Percentiles rank a stretch among this genome's conserved stretches.
Evolutionary conservation across 1,140 invertebrate species (phyloP).

Genomic region (Thaumatotibia leucotreta): DNA sequence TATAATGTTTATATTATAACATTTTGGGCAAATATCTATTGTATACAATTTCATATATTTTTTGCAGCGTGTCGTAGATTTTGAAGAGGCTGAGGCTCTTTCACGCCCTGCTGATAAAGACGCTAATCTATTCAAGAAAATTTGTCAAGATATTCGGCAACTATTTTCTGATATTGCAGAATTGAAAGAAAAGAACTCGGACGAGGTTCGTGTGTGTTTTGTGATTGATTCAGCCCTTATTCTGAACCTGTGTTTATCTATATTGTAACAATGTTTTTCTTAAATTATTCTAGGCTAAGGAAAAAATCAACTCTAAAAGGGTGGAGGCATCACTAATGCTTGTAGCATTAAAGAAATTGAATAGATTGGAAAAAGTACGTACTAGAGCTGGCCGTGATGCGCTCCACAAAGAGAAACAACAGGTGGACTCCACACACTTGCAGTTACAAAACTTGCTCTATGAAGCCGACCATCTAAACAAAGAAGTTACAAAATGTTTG

Average conservation of each 20-base stretch:
- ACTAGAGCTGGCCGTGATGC: slow-evolving; percentile 89
- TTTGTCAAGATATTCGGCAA: slow-evolving; percentile 82
- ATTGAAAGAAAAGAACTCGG: slow-evolving; percentile 77
- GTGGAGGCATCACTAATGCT: slow-evolving; percentile 85
- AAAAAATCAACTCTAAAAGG: slow-evolving; percentile 81
- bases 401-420: slow-evolving; percentile 86
- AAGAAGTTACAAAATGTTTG: slow-evolving; percentile 95
- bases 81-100: slow-evolving; percentile 86
- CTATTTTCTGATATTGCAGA: slow-evolving; percentile 81
- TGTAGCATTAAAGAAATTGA: slow-evolving; percentile 91
- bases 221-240: not conserved
- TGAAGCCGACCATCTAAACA: slow-evolving; percentile 94
- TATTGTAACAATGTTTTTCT: not conserved
- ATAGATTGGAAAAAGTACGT: slow-evolving; percentile 92
- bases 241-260: not conserved
- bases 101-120: slow-evolving; percentile 81
- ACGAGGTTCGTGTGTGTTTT: slow-evolving; percentile 59
- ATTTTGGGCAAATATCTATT: slow-evolving; percentile 7
- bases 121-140: slow-evolving; percentile 81
- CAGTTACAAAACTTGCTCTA: slow-evolving; percentile 97
- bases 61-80: slow-evolving; percentile 80
- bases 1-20: not conserved
- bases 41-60: slow-evolving; percentile 3
- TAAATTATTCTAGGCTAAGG: slow-evolving; percentile 73
- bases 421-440: slow-evolving; percentile 92